A percentile compares a stretch with the other conserved stretches of the same genome.
These are phyloP conservation scores for Silurus lanzhouensis DNA, from an alignment of 2,797 vertebrate species.

Conservation along the genomic window DNA sequence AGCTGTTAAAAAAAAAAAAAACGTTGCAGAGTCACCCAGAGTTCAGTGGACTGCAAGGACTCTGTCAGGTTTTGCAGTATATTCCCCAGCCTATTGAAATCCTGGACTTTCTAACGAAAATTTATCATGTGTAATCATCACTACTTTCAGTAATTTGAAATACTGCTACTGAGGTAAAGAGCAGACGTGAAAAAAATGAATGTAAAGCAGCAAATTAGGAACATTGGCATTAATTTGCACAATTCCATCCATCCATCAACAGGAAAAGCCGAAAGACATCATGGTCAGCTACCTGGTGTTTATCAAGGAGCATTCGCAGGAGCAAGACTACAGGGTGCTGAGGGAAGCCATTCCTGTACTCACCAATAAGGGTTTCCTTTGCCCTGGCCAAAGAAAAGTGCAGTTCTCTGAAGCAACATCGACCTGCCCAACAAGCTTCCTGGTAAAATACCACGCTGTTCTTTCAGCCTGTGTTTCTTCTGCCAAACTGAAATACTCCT, in stretches of 20 bases:
- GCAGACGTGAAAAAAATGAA: too few relatives aligned
- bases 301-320: conserved; percentile 75
- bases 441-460: conserved; percentile 61
- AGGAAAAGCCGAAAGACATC: conserved; percentile 71
- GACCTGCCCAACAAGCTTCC: conserved; percentile 71
- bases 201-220: too few relatives aligned
- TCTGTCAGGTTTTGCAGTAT: conserved; percentile 76
- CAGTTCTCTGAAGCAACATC: conserved; percentile 76
- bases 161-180: too few relatives aligned
- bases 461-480: background rate
- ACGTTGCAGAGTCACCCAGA: conserved; percentile 72
- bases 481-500: background rate
- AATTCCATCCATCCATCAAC: background rate
- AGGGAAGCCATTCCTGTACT: conserved; percentile 69
- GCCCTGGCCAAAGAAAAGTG: conserved; percentile 65
- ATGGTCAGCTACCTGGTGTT: conserved; percentile 79
- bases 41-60: conserved; percentile 73
- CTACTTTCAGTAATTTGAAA: too few relatives aligned
- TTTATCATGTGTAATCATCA: too few relatives aligned
- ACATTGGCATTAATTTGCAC: background rate
- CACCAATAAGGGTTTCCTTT: conserved; percentile 74
- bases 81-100: conserved; percentile 70
- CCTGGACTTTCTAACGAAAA: too few relatives aligned
- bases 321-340: conserved; percentile 62
- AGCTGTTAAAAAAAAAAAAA: conserved; percentile 3